Percentiles rank a stretch among this genome's conserved stretches.
phyloP scores from a whole-genome alignment of 2,797 vertebrate genomes.

The Oophaga sylvatica region DNA sequence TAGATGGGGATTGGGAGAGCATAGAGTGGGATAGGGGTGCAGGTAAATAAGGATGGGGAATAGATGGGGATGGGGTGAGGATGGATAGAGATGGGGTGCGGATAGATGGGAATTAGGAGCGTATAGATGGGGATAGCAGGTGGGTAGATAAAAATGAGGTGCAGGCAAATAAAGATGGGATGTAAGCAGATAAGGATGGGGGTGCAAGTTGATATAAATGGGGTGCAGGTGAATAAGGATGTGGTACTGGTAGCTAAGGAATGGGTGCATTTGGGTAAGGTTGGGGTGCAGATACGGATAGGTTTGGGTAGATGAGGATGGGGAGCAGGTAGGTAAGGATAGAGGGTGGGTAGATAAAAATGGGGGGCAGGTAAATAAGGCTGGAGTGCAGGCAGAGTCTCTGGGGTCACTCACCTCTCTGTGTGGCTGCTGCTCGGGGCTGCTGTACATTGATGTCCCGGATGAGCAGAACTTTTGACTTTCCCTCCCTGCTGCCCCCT shows the following conservation, averaged over 20 bases:
- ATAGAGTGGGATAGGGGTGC: too few species aligned
- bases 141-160: too few species aligned
- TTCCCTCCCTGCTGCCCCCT: slow-evolving; percentile 8
- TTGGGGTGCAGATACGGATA: neutral
- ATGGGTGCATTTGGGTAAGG: neutral
- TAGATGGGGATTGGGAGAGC: too few species aligned
- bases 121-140: too few species aligned
- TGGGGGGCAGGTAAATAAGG: neutral
- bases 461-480: neutral
- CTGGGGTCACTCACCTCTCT: slow-evolving; percentile 33
- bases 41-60: too few species aligned
- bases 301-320: too few species aligned
- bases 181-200: neutral
- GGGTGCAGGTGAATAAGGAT: neutral
- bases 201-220: too few species aligned
- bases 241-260: neutral
- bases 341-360: neutral
- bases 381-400: neutral
- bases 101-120: too few species aligned
- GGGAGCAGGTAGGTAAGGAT: neutral
- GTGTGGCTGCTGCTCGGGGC: neutral
- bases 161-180: too few species aligned
- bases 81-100: too few species aligned
- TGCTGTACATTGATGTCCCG: neutral
- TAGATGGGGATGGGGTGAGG: too few species aligned